A percentile compares a stretch with the other conserved stretches of the same genome.
Evolutionary conservation across 2,888 invertebrate species (phyloP).

Genomic region (Rotaria magnacalcarata): DNA sequence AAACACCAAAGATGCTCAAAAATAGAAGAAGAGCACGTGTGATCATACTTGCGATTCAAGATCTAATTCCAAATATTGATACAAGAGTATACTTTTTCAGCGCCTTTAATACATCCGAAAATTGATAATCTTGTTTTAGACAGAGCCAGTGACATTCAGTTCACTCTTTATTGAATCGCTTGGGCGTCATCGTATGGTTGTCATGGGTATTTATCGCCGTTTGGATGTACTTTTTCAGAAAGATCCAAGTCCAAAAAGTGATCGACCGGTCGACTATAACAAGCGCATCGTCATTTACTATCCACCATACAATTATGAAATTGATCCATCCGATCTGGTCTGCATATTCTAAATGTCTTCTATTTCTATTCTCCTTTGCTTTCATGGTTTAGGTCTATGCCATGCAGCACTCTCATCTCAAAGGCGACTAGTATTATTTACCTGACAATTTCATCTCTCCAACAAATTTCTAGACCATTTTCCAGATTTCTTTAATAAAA

Average conservation of each 20-base stretch:
- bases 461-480: too few relatives aligned
- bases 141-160: not conserved
- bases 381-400: not conserved
- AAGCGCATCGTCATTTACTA: constrained; percentile 18
- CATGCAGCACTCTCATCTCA: not conserved
- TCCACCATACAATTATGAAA: not conserved
- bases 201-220: not conserved
- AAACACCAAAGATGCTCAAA: not conserved
- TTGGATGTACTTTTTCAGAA: not conserved
- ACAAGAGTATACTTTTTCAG: not conserved
- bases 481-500: too few relatives aligned
- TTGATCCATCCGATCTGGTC: not conserved
- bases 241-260: not conserved
- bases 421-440: too few relatives aligned
- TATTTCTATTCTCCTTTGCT: not conserved
- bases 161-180: not conserved
- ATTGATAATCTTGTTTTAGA: not conserved
- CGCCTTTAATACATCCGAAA: not conserved
- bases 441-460: too few relatives aligned
- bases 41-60: not conserved
- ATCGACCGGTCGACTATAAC: not conserved
- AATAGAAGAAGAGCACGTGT: not conserved
- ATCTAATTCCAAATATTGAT: not conserved
- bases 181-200: not conserved
- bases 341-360: not conserved